Evolutionary conservation across 2,888 invertebrate species (phyloP), one percentile per base, ranked within the genome.

Genomic region (Metacarcinus magister): DNA sequence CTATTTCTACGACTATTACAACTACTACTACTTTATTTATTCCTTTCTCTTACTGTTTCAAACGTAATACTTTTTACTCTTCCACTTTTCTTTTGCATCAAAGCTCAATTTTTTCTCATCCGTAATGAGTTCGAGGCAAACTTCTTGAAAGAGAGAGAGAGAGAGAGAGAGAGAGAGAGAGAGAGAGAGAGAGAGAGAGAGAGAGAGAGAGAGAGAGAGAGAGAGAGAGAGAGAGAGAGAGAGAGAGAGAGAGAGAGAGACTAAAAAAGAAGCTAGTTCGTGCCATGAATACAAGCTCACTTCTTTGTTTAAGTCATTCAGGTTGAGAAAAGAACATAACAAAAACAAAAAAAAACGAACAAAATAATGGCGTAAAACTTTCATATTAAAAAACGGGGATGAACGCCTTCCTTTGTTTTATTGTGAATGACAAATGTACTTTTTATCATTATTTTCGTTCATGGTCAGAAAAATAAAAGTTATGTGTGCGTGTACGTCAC

Each of bases 151-250:
- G 43, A 28, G 48, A 46, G 43, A 92, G 44, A 46, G 43, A 46
- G 92, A 92, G 44, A 46, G 46, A n/a, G 92, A 46, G 46, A 44
- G 46, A 92, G 44, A 92, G 44, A 28, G 92, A 46, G 92, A 46
- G 46, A 44, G 91, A 46, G 43, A 46, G 92, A 92, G 92, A 46
- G 92, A 92, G 92, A 92, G 92, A 91, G 92, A 46, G 92, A 92
- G 92, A 46, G 92, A 92, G 92, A 46, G 92, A 92, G 92, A 46
- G 92, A 92, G 92, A 46, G 92, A 92, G 92, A 46, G 92, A 46
- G 92, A 89, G 89, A 89, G 89, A 89, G 89, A 89, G 89, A 89
- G 67, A 67, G 60, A 60, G 19, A 60, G 19, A 60, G 60, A 60
- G 60, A 60, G 60, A 60, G 60, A 13, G 60, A 13, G 60, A 13